phyloP scores from a whole-genome alignment of 2,113 vertebrate genomes.

The Sialia sialis region DNA sequence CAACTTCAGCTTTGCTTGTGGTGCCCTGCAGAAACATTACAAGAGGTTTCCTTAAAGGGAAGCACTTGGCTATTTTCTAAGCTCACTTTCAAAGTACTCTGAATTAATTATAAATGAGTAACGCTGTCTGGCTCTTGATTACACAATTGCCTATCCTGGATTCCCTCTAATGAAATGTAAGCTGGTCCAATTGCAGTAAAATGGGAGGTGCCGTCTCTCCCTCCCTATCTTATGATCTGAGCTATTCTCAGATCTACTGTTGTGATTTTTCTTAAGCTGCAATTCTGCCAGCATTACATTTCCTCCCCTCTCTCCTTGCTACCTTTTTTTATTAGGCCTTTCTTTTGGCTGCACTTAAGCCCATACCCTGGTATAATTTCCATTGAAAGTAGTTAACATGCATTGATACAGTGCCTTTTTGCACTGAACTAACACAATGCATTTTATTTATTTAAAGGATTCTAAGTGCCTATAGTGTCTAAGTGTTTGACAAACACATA shows the following conservation, averaged over 20 bases:
- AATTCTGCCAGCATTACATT: neutral
- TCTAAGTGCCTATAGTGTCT: slow-evolving; percentile 50
- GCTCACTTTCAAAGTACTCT: slow-evolving; percentile 62
- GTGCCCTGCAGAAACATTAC: slow-evolving; percentile 26
- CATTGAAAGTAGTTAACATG: slow-evolving; percentile 12
- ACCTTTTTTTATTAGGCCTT: slow-evolving; percentile 9
- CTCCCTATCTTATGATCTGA: neutral
- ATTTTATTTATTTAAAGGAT: slow-evolving; percentile 68
- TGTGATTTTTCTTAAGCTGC: neutral
- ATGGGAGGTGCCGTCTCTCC: neutral
- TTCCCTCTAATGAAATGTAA: slow-evolving; percentile 15
- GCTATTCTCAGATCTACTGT: slow-evolving; percentile 17
- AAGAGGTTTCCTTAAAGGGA: slow-evolving; percentile 55
- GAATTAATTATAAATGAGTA: slow-evolving; percentile 67
- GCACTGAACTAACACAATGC: neutral
- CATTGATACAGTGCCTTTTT: slow-evolving; percentile 33
- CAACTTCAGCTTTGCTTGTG: neutral
- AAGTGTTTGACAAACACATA: slow-evolving; percentile 51
- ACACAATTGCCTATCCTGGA: slow-evolving; percentile 29
- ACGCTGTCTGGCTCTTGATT: slow-evolving; percentile 54
- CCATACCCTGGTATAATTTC: neutral
- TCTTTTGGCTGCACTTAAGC: neutral
- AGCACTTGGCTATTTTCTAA: slow-evolving; percentile 53
- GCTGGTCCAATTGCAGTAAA: neutral
- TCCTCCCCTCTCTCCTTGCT: neutral